A percentile compares a stretch with the other conserved stretches of the same genome.
phyloP scores from a whole-genome alignment of 2,113 vertebrate genomes.

The Ammodytes dubius region DNA sequence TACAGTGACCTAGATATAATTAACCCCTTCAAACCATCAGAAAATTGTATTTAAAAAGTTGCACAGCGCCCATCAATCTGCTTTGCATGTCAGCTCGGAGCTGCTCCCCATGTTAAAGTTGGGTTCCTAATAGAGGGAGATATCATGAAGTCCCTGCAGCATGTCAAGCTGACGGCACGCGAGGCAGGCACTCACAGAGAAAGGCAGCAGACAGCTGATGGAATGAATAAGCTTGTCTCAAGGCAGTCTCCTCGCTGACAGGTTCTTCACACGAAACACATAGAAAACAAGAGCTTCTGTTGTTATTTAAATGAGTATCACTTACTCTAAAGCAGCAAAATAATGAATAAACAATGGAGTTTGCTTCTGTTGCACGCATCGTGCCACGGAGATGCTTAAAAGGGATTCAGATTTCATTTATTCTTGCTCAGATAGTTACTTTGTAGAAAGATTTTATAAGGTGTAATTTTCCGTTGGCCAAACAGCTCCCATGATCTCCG shows the following conservation, averaged over 20 bases:
- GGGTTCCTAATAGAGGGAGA: conserved; percentile 48
- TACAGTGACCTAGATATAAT: conserved; percentile 79
- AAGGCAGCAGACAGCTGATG: conserved; percentile 56
- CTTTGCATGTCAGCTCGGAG: conserved; percentile 42
- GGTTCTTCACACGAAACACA: conserved; percentile 61
- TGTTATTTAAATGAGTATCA: conserved; percentile 25
- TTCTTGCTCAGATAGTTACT: conserved; percentile 34
- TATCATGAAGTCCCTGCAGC: conserved; percentile 46
- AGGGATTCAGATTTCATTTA: conserved; percentile 39
- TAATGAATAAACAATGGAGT: conserved; percentile 26
- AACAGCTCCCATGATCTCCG: conserved; percentile 29
- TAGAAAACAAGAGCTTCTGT: conserved; percentile 37
- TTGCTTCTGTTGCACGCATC: conserved; percentile 6
- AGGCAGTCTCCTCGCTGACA: conserved; percentile 61
- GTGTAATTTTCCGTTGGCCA: conserved; percentile 36
- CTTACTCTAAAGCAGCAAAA: conserved; percentile 20
- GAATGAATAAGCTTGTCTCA: conserved; percentile 68
- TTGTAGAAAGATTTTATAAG: conserved; percentile 18
- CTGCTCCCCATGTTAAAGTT: conserved; percentile 49
- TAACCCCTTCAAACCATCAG: conserved; percentile 67
- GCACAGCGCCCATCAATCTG: conserved; percentile 56
- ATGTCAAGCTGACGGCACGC: conserved; percentile 38
- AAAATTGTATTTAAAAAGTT: conserved; percentile 53
- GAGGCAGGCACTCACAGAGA: conserved; percentile 33
- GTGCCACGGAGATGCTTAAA: conserved; percentile 14